phyloP scores from a whole-genome alignment of 2,888 invertebrate species.

The Drosophila koepferae region DNA sequence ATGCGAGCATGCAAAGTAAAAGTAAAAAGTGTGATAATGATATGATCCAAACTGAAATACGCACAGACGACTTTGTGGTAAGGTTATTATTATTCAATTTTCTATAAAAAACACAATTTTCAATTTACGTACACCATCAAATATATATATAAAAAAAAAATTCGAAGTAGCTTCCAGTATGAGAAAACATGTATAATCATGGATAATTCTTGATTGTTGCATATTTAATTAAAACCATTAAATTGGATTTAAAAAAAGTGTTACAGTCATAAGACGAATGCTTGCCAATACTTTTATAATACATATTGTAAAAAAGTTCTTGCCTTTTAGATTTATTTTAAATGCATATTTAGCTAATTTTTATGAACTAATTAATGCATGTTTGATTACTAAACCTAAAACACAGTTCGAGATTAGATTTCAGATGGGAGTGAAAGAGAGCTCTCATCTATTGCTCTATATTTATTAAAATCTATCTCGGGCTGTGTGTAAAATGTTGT shows the following conservation, averaged over 20 bases:
- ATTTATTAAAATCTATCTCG: neutral
- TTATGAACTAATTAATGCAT: conserved; percentile 26
- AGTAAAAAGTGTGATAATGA: conserved; percentile 86
- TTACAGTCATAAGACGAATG: conserved; percentile 31
- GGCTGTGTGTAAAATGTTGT: conserved; percentile 14
- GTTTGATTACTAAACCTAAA: conserved; percentile 4
- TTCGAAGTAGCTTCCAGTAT: conserved; percentile 24
- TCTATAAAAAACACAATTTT: conserved; percentile 59
- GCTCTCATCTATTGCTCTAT: neutral
- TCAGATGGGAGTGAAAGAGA: neutral
- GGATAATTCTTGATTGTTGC: conserved; percentile 32
- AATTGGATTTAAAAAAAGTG: conserved; percentile 12
- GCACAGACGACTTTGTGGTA: conserved; percentile 90
- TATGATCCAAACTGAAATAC: conserved; percentile 88
- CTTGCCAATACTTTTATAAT: conserved; percentile 9
- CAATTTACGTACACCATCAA: conserved; percentile 38
- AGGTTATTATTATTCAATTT: conserved; percentile 86
- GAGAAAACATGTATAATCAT: conserved; percentile 6
- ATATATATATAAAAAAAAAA: conserved; percentile 16
- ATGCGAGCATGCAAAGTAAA: conserved; percentile 80
- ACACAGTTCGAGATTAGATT: conserved; percentile 12
- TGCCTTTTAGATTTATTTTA: conserved; percentile 1
- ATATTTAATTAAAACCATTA: neutral
- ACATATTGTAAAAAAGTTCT: conserved; percentile 28
- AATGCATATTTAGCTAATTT: conserved; percentile 2